phyloP scores from a whole-genome alignment of 2,113 vertebrate genomes.

The Vombatus ursinus region DNA sequence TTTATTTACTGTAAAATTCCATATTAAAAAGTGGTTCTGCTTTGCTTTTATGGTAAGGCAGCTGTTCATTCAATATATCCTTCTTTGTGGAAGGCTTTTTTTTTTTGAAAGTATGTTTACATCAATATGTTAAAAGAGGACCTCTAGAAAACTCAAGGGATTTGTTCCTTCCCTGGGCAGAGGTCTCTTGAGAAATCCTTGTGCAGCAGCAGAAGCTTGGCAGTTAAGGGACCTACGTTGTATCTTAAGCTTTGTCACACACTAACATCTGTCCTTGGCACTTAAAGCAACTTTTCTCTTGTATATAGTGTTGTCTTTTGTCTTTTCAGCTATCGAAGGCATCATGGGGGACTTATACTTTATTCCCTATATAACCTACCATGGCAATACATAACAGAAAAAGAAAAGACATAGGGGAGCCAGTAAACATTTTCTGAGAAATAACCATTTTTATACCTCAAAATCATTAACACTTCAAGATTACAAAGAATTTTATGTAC shows the following conservation, averaged over 20 bases:
- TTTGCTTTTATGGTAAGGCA: not conserved
- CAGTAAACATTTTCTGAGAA: not conserved
- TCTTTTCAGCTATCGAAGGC: not conserved
- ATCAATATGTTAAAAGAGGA: not conserved
- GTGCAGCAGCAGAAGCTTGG: not conserved
- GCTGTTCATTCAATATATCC: not conserved
- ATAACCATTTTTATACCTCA: not conserved
- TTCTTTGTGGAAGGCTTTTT: not conserved
- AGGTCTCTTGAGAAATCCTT: slow-evolving; percentile 12
- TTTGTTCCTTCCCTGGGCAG: not conserved
- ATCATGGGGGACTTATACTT: not conserved
- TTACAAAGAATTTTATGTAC: not conserved
- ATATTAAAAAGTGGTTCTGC: not conserved
- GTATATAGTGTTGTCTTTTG: not conserved
- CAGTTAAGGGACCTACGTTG: not conserved
- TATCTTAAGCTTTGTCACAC: not conserved
- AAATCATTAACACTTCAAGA: not conserved
- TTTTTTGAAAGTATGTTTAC: not conserved
- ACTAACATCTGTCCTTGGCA: not conserved
- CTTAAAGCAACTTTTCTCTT: not conserved
- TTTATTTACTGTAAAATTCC: not conserved
- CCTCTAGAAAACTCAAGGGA: not conserved
- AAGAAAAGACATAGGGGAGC: not conserved
- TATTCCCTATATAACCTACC: not conserved
- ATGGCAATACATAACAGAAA: not conserved